These are phyloP conservation scores for Archips xylosteana DNA, from an alignment of 2,888 invertebrate genomes.

Conservation along the genomic window DNA sequence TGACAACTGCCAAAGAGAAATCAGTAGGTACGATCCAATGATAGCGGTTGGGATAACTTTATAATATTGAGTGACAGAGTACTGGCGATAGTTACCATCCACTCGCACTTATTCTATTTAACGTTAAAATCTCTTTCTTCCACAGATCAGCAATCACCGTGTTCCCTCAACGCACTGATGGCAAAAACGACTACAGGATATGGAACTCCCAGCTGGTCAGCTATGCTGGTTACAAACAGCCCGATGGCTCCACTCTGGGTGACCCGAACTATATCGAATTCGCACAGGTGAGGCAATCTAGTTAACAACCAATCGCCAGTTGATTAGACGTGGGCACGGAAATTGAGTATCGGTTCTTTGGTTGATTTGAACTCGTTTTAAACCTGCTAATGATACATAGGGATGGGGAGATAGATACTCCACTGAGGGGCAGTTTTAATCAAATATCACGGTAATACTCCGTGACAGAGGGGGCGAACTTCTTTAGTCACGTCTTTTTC, in stretches of 20 bases:
- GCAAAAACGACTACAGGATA: constrained; percentile 94
- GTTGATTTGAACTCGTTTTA: neutral
- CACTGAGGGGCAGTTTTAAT: no score
- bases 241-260: constrained; percentile 93
- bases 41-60: no score
- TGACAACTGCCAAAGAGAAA: no score
- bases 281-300: constrained; percentile 89
- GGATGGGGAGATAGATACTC: no score
- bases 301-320: neutral
- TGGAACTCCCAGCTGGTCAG: constrained; percentile 96
- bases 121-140: constrained; percentile 22
- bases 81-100: no score
- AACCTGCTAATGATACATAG: no score
- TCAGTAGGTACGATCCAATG: no score
- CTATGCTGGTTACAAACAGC: constrained; percentile 95
- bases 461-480: no score
- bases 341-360: neutral
- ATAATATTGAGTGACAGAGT: no score
- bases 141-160: constrained; percentile 96
- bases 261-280: constrained; percentile 95
- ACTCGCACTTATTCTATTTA: no score
- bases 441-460: no score
- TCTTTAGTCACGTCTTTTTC: no score
- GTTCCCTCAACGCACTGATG: constrained; percentile 97
- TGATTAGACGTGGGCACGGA: neutral